Evolutionary conservation across 1,140 invertebrate genomes (phyloP), one percentile per base, ranked within the genome.

Genomic region (Listronotus oregonensis): DNA sequence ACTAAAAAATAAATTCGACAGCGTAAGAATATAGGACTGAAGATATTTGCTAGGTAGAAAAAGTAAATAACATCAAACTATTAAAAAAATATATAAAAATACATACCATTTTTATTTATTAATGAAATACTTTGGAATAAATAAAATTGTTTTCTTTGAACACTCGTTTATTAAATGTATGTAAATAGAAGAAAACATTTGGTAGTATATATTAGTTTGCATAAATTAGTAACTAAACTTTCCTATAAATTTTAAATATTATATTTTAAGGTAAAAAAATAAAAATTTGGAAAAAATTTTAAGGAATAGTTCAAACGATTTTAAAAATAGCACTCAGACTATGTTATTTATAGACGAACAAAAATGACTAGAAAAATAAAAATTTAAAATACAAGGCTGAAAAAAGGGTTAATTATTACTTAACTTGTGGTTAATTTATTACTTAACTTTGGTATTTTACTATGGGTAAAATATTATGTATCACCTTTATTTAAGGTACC

Each of bases 1-100:
- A 64, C 21, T 55, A 64, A 64, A n/a, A 27, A 15, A 40, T 27
- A 51, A 64, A 47, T 47, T 15, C 27, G 49, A 52, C n/a, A 54
- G 40, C 18, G 54, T 47, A 64, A 64, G 7, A 55, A n/a, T n/a
- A n/a, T 34, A 56, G 21, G 17, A 9, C n/a, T 12, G 51, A 37
- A 17, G n/a, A 46, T 21, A 46, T 55, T 31, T 60, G 15, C 10
- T 21, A 50, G 31, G 11, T 42, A 50, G 21, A 17, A 15, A 32
- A 17, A 37, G 6, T 37, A 52, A 11, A 15, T 43, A 31, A 5
- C 31, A 21, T 55, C 34, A 64, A 64, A 64, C 27, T 51, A 21
- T 40, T 9, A 17, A 39, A n/a, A 47, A 51, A 42, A 40, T n/a
- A 32, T 15, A 17, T 9, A 39, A 54, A 17, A 54, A 31, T 49